A percentile compares a stretch with the other conserved stretches of the same genome.
Conservation (phyloP, 2,797 vertebrate species). For the Odontamblyopus lacepedii region DNA sequence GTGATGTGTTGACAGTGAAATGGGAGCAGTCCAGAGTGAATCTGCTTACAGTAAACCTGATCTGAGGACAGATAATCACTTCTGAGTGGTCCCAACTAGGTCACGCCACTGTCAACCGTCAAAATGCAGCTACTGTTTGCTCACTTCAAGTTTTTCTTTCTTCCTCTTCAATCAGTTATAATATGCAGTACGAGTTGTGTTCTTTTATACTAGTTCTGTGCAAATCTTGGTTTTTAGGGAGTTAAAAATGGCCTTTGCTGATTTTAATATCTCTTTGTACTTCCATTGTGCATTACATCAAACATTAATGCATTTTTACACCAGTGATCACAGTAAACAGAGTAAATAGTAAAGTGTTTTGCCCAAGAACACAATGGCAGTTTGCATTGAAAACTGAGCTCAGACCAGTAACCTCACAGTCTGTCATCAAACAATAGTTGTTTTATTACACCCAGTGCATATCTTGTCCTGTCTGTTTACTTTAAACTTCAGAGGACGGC, state of each 20-base stretch:
- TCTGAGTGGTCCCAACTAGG: slow-evolving; percentile 3
- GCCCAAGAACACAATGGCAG: too few species aligned
- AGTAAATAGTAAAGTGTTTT: too few species aligned
- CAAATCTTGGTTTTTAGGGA: not conserved
- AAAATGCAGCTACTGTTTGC: not conserved
- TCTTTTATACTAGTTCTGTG: not conserved
- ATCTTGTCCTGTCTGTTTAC: too few species aligned
- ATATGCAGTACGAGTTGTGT: not conserved
- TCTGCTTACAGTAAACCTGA: slow-evolving; percentile 8
- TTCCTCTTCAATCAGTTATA: not conserved
- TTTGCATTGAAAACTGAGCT: too few species aligned
- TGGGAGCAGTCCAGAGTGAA: not conserved
- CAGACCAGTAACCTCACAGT: too few species aligned
- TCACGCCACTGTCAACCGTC: not conserved
- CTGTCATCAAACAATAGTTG: too few species aligned
- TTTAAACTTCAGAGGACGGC: too few species aligned
- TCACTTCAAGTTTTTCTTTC: not conserved
- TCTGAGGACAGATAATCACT: not conserved
- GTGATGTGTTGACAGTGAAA: not conserved
- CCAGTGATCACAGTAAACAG: too few species aligned
- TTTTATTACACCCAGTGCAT: too few species aligned
- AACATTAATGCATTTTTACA: too few species aligned
- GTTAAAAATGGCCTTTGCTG: too few species aligned
- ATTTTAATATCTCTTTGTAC: not conserved
- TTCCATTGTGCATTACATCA: not conserved